These are phyloP conservation scores for Podarcis cretensis DNA, from an alignment of 2,113 vertebrate species.

Conservation along the genomic window DNA sequence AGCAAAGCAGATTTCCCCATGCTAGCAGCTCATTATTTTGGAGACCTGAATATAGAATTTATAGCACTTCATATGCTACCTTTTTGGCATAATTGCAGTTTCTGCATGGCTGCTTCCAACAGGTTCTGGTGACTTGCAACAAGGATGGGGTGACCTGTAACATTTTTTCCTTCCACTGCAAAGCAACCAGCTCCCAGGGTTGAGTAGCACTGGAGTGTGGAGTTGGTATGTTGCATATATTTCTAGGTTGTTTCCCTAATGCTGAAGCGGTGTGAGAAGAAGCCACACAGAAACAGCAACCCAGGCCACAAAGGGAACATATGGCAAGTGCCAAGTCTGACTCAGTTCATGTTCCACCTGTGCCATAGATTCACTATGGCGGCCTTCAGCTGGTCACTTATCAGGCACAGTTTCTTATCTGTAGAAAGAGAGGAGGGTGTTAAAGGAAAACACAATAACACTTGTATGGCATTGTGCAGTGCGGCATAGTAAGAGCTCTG, in stretches of 20 bases:
- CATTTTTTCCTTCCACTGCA: no score
- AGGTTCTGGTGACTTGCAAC: neutral
- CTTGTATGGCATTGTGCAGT: neutral
- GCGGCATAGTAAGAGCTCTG: neutral
- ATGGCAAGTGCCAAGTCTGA: neutral
- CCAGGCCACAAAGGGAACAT: neutral
- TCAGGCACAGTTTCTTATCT: neutral
- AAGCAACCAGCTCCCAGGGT: no score
- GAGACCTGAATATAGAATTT: neutral
- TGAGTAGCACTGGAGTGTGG: neutral
- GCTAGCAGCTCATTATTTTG: neutral
- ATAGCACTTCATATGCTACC: neutral
- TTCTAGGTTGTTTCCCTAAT: neutral
- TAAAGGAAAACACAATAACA: neutral
- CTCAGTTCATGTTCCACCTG: neutral
- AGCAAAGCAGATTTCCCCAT: neutral
- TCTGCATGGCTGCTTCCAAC: neutral
- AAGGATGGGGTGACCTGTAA: neutral
- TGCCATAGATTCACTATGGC: neutral
- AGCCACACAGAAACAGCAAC: neutral
- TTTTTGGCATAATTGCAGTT: neutral
- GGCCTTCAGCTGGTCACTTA: neutral
- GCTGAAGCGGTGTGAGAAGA: neutral
- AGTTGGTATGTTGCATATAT: neutral
- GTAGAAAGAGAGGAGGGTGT: neutral